Evolutionary conservation across 92 coral and sea anemone species (phyloP).

Genomic region (Nematostella vectensis): DNA sequence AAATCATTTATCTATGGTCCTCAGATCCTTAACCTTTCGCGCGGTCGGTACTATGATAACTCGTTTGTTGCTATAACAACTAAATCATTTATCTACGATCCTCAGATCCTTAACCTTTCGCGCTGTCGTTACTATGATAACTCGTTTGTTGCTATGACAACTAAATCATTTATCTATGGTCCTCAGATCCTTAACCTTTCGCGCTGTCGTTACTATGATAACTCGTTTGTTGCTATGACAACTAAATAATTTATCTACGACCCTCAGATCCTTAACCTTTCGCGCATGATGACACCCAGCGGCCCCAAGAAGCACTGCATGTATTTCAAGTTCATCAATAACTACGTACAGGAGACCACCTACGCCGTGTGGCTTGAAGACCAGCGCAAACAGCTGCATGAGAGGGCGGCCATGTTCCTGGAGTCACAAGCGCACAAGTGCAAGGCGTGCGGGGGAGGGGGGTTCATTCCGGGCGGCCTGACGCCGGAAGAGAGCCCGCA

Average conservation of each 20-base stretch:
- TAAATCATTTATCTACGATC: too few species aligned
- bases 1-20: too few species aligned
- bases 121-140: too few species aligned
- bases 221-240: too few species aligned
- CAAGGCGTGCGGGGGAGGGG: conserved; percentile 92
- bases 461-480: conserved; percentile 54
- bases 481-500: conserved; percentile 1
- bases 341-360: conserved; percentile 86
- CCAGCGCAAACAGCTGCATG: conserved; percentile 74
- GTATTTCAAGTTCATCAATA: conserved; percentile 72
- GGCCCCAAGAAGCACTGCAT: conserved; percentile 86
- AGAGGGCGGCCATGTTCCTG: conserved; percentile 84
- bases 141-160: too few species aligned
- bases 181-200: too few species aligned
- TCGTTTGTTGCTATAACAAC: too few species aligned
- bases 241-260: neutral
- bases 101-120: too few species aligned
- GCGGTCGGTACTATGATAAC: too few species aligned
- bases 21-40: too few species aligned
- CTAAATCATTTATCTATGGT: too few species aligned
- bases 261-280: conserved; percentile 55
- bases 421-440: conserved; percentile 98
- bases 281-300: conserved; percentile 74
- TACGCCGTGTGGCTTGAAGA: conserved; percentile 89
- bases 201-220: too few species aligned